These are phyloP conservation scores for Pipistrellus pipistrellus DNA, from an alignment of 2,797 vertebrate species.

Conservation along the genomic window DNA sequence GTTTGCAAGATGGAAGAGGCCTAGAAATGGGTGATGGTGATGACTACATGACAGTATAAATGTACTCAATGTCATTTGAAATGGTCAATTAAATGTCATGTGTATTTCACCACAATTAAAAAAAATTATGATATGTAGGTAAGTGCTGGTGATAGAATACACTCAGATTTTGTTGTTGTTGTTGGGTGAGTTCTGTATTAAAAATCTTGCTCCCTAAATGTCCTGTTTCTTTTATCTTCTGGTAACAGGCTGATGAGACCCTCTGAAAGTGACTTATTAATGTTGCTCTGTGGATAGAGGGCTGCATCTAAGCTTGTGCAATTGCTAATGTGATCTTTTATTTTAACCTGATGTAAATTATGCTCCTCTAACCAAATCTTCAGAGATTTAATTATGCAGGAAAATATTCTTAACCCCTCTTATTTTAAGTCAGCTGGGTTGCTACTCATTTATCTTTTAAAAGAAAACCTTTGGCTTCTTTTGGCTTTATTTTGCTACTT, in stretches of 20 bases:
- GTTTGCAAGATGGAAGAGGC: not conserved
- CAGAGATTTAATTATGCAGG: conserved; percentile 81
- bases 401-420: conserved; percentile 79
- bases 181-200: not conserved
- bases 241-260: conserved; percentile 7
- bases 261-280: conserved; percentile 64
- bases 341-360: conserved; percentile 76
- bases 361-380: conserved; percentile 74
- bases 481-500: conserved; percentile 72
- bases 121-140: not conserved
- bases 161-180: not conserved
- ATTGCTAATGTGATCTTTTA: conserved; percentile 67
- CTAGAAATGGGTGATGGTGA: not conserved
- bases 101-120: not conserved
- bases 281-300: conserved; percentile 47
- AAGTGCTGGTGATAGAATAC: conserved; percentile 5
- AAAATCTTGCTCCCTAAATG: not conserved
- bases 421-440: conserved; percentile 74
- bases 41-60: too few relatives aligned
- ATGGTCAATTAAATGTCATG: not conserved
- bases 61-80: not conserved
- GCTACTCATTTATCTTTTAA: conserved; percentile 73
- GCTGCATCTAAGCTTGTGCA: not conserved
- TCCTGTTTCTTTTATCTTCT: conserved; percentile 20
- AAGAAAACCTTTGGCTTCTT: conserved; percentile 75